These are phyloP conservation scores for Clepsis dumicolana DNA, from an alignment of 2,888 invertebrate genomes.

Conservation along the genomic window DNA sequence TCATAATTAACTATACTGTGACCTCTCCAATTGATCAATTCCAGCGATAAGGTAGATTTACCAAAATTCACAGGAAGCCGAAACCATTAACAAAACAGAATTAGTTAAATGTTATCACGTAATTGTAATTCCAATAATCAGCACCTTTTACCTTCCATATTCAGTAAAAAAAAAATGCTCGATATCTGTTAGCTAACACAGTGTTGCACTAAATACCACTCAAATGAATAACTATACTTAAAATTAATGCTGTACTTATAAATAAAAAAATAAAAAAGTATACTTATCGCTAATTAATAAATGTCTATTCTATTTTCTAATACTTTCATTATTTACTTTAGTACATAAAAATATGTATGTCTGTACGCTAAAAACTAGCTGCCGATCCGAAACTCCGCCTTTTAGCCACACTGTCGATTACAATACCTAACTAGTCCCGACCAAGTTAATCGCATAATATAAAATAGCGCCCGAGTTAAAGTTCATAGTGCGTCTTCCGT, in stretches of 20 bases:
- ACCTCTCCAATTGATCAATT: background rate
- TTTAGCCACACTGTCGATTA: constrained; percentile 37
- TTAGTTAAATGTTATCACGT: background rate
- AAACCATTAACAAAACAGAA: background rate
- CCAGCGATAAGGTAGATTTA: background rate
- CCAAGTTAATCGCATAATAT: constrained; percentile 30
- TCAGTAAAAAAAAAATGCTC: background rate
- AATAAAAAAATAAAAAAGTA: constrained; percentile 32
- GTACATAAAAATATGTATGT: constrained; percentile 41
- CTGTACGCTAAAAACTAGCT: constrained; percentile 35
- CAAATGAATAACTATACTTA: constrained; percentile 14
- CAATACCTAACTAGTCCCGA: constrained; percentile 34
- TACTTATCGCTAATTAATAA: constrained; percentile 38
- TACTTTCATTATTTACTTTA: constrained; percentile 31
- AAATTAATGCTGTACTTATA: constrained; percentile 26
- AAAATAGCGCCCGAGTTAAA: constrained; percentile 30
- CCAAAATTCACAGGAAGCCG: background rate
- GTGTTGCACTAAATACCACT: background rate
- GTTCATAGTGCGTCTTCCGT: constrained; percentile 22
- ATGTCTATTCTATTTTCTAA: constrained; percentile 40
- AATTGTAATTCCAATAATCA: background rate
- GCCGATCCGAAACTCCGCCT: constrained; percentile 34
- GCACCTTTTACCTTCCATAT: background rate
- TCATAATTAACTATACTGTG: background rate
- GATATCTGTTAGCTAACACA: background rate